Evolutionary conservation across 2,797 vertebrate species (phyloP).

Genomic region (Setipinna tenuifilis): DNA sequence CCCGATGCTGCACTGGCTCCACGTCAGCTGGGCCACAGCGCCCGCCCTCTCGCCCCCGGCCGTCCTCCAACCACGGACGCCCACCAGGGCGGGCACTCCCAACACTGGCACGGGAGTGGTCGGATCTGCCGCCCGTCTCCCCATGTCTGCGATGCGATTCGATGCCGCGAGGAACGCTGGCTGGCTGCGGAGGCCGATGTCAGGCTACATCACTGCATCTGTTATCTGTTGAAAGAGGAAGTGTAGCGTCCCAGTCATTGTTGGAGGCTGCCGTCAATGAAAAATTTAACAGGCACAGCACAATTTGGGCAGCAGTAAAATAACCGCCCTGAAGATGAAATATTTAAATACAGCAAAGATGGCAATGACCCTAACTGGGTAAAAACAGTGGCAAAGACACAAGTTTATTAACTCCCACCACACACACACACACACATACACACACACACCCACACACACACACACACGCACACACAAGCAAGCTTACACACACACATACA

Average conservation of each 20-base stretch:
- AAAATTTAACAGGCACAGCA: background rate
- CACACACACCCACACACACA: no score
- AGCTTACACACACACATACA: no score
- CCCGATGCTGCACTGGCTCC: constrained; percentile 73
- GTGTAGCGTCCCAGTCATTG: constrained; percentile 51
- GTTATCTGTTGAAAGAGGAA: constrained; percentile 64
- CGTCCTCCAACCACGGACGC: constrained; percentile 71
- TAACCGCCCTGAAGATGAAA: constrained; percentile 6
- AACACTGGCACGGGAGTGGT: constrained; percentile 76
- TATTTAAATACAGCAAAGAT: constrained; percentile 15
- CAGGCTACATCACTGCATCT: constrained; percentile 55
- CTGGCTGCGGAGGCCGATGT: background rate
- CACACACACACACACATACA: no score
- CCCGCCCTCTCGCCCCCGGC: constrained; percentile 59
- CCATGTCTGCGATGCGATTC: constrained; percentile 65
- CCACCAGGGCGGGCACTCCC: constrained; percentile 74
- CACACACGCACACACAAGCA: no score
- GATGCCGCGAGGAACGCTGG: background rate
- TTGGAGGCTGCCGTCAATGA: constrained; percentile 4
- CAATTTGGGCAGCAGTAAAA: background rate
- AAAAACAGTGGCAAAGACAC: background rate
- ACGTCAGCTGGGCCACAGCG: constrained; percentile 59
- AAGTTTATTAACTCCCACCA: background rate
- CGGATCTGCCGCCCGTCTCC: constrained; percentile 75
- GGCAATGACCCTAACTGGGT: constrained; percentile 1